Base-by-base conservation (phyloP, 1,140 invertebrate genomes). In the Hypothenemus hampei region DNA sequence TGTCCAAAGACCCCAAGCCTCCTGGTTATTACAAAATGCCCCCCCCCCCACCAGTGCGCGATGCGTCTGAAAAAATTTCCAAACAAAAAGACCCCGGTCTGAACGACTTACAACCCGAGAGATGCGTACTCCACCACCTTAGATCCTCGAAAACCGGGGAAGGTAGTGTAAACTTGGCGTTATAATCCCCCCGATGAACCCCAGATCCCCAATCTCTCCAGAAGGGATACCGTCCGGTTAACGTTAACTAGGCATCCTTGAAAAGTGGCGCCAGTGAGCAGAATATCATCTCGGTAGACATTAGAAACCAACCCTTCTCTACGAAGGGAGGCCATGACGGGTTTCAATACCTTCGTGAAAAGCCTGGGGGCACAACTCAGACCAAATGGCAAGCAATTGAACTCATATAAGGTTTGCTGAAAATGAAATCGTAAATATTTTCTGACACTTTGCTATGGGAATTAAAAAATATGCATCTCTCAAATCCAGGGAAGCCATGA, bases 371-470 rank as follows among this genome's bases (percentile, higher is more conserved):
- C n/a, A n/a, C n/a, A 55, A 48, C n/a, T 47, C 4, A 55, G 44
- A 7, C 52, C 52, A 21, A 55, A 48, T 8, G 43, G 52, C 23
- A 55, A 37, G 18, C 52, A 48, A 55, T 43, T 53, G 24, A 24
- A 53, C 35, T 45, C 22, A 20, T 45, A 31, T 11, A 53, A 15
- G n/a, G 16, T 43, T 0, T 31, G 6, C 3, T 46, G 4, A 46
- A 46, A 46, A 29, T 29, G 11, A 11, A 46, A 46, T 46, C 39
- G 16, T 18, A 41, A 21, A 41, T 41, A 41, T 41, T 41, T 41
- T 41, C 15, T 41, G 19, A 20, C 16, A 10, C 13, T 13, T 21
- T 18, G 5, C 0, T 41, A 41, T 20, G 20, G 39, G 19, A 41
- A 41, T 20, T 20, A 41, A 41, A 21, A 41, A 41, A 41, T 41